Evolutionary conservation across 1,140 invertebrate genomes (phyloP).

Genomic region (Drosophila watanabei): DNA sequence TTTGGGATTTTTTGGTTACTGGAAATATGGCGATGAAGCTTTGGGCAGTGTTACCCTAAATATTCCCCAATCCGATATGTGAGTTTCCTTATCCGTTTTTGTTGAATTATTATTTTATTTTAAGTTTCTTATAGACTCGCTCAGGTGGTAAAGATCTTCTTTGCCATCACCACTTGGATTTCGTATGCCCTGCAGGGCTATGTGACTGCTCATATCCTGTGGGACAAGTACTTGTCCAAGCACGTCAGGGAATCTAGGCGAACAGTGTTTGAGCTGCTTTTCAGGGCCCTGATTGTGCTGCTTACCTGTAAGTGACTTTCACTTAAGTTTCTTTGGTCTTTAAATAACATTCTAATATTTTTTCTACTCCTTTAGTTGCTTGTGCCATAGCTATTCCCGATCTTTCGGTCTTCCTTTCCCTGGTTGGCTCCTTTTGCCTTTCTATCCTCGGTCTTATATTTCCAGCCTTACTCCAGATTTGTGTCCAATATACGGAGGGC

Average conservation of each 20-base stretch:
- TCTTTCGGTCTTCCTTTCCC: conserved; percentile 95
- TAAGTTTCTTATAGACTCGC: conserved; percentile 89
- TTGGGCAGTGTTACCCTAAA: conserved; percentile 91
- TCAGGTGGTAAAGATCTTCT: conserved; percentile 92
- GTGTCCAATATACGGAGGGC: conserved; percentile 67
- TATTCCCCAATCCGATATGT: conserved; percentile 88
- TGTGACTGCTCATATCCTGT: conserved; percentile 96
- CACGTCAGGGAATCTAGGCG: conserved; percentile 86
- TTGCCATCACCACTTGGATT: conserved; percentile 95
- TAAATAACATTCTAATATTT: neutral
- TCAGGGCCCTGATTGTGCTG: conserved; percentile 89
- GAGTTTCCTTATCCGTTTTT: conserved; percentile 20
- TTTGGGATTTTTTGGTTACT: conserved; percentile 93
- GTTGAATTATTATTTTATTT: neutral
- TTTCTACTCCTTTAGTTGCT: conserved; percentile 87
- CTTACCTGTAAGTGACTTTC: conserved; percentile 89
- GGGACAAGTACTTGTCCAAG: conserved; percentile 90
- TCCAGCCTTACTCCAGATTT: conserved; percentile 91
- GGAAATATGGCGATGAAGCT: conserved; percentile 90
- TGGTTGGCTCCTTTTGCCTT: conserved; percentile 95
- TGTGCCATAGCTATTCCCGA: conserved; percentile 94
- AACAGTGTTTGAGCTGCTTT: conserved; percentile 88
- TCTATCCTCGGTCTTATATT: conserved; percentile 96
- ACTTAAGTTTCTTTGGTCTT: neutral
- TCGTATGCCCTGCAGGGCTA: conserved; percentile 97